Conservation (phyloP, 2,888 invertebrate species). For the Leptodirus hochenwartii region DNA sequence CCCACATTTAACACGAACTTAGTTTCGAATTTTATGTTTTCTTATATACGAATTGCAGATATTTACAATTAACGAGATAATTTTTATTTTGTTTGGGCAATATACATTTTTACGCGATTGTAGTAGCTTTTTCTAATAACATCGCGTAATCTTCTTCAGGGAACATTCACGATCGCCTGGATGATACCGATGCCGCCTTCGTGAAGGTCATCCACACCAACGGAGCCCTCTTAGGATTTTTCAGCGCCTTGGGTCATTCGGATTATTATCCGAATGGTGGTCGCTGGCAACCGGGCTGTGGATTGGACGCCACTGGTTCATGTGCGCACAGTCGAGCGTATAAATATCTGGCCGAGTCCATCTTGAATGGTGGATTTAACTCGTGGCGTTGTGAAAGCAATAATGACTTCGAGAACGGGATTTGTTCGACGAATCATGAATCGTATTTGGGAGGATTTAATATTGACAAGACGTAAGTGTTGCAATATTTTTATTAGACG, state of each 20-base stretch:
- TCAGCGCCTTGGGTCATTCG: constrained; percentile 19
- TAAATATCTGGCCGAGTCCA: constrained; percentile 27
- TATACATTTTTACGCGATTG: too few species aligned
- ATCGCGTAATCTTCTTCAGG: too few species aligned
- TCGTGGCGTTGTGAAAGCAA: constrained; percentile 15
- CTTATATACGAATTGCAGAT: too few species aligned
- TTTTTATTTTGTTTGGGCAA: too few species aligned
- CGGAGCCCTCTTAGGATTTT: constrained; percentile 14
- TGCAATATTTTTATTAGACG: too few species aligned
- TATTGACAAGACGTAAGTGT: too few species aligned
- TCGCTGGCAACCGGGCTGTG: constrained; percentile 22
- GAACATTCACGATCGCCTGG: constrained; percentile 18
- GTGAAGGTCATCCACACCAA: constrained; percentile 24
- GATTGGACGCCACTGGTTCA: constrained; percentile 17
- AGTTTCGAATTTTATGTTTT: too few species aligned
- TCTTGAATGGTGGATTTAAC: constrained; percentile 18
- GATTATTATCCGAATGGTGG: constrained; percentile 26
- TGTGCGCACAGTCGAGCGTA: constrained; percentile 29
- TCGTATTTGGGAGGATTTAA: constrained; percentile 14
- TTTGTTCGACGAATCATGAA: constrained; percentile 12
- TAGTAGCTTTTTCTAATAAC: too few species aligned
- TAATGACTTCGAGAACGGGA: constrained; percentile 12
- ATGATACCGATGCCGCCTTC: constrained; percentile 19
- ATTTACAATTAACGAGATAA: too few species aligned
- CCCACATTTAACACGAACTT: too few species aligned